Evolutionary conservation across 92 coral and sea anemone species (phyloP), one percentile per base, ranked within the genome.

Genomic region (Epizoanthus ramosus): DNA sequence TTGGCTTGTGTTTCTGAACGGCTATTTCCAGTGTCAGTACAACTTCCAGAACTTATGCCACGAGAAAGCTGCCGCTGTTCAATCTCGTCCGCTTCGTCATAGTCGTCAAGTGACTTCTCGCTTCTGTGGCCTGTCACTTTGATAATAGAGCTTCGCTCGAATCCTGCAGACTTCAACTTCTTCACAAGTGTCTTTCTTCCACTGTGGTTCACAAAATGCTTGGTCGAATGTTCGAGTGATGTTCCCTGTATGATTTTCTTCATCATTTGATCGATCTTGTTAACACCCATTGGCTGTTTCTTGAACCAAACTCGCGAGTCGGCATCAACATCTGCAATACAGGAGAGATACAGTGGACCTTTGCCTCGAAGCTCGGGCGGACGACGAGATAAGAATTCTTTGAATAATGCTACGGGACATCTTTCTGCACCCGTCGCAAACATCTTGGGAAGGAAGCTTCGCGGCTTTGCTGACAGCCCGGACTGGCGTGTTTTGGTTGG

Each of bases 81-180:
- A 52, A 37, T 54, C 50, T 85, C 89, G 47, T 80, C 86, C 15
- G 75, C 92, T 80, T 88, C 85, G 63, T 67, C 79, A 71, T 68
- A 84, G 63, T 88, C 76, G 71, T 76, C 75, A 28, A 84, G 86
- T 7, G 88, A 79, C 79, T 75, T 35, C 80, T 43, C 52, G 85
- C 84, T 88, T 47, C 83, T 80, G 66, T 88, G 89, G 61, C 89
- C 89, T 19, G 86, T 85, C 24, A 81, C 79, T 61, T 81, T 73
- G 21, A 86, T 80, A n/a, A 79, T 79, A 37, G 80, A 76, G 33
- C 85, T 79, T 75, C 88, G 80, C 83, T 88, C 80, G 18, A 85
- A 68, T 45, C 80, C 81, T 18, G 65, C 71, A 25, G 67, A 66
- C 71, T 75, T 83, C 67, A 88, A 57, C 71, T 83, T 88, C 33